A percentile compares a stretch with the other conserved stretches of the same genome.
phyloP scores from a whole-genome alignment of 2,797 vertebrate species.

The Sitta carolinensis region DNA sequence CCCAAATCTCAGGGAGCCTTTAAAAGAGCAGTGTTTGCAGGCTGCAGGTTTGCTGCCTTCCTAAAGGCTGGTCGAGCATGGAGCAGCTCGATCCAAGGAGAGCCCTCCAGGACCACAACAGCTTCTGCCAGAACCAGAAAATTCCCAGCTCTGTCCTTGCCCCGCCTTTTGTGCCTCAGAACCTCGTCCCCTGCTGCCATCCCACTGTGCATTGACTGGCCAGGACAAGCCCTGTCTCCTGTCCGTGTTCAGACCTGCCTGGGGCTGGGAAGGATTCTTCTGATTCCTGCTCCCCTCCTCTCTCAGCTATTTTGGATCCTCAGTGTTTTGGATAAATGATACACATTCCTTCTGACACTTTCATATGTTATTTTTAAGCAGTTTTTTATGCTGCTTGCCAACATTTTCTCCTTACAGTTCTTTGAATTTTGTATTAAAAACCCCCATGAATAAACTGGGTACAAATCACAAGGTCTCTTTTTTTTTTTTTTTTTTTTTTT shows the following conservation, averaged over 20 bases:
- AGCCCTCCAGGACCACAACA: not conserved
- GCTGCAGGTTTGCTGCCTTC: not conserved
- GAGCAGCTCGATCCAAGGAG: not conserved
- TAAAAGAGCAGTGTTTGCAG: not conserved
- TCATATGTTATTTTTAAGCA: conserved; percentile 37
- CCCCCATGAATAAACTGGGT: not conserved
- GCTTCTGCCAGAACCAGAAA: not conserved
- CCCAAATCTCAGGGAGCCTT: not conserved
- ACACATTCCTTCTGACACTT: conserved; percentile 10
- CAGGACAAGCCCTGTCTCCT: not conserved
- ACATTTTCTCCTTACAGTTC: not conserved
- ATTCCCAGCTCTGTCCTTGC: not conserved
- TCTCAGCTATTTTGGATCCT: conserved; percentile 5
- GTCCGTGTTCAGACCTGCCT: not conserved
- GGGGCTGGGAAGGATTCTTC: not conserved
- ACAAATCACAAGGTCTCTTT: not conserved
- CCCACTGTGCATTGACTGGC: not conserved
- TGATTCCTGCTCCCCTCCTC: not conserved
- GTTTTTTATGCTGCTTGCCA: conserved; percentile 35
- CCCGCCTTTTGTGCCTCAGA: not conserved
- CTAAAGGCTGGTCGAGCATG: rapidly evolving
- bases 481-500: not conserved
- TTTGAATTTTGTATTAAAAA: conserved; percentile 27
- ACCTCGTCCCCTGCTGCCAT: not conserved
- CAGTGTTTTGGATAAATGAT: not conserved